A percentile compares a stretch with the other conserved stretches of the same genome.
These are phyloP conservation scores for Perizoma affinitatum DNA, from an alignment of 2,888 invertebrate species.

Conservation along the genomic window DNA sequence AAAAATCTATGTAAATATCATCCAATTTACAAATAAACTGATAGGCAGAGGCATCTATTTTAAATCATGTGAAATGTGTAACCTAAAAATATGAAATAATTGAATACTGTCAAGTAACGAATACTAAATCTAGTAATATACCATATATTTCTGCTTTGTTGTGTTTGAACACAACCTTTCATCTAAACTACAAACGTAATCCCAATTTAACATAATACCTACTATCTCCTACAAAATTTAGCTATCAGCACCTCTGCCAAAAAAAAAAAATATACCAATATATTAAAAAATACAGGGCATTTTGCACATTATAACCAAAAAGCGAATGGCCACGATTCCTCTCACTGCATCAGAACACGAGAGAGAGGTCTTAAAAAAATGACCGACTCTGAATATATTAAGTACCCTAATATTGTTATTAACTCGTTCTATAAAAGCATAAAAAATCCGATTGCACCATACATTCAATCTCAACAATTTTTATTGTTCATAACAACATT, in stretches of 20 bases:
- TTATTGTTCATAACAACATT: constrained; percentile 33
- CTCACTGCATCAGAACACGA: constrained; percentile 36
- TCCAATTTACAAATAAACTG: constrained; percentile 38
- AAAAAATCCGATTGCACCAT: constrained; percentile 47
- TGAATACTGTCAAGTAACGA: constrained; percentile 67
- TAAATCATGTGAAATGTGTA: too few relatives aligned
- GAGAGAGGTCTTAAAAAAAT: constrained; percentile 30
- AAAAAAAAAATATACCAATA: constrained; percentile 43
- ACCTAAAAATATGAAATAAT: constrained; percentile 38
- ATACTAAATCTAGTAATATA: constrained; percentile 65
- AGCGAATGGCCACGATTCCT: constrained; percentile 66
- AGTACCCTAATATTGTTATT: constrained; percentile 28
- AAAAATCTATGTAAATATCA: constrained; percentile 41
- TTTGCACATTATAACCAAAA: constrained; percentile 51
- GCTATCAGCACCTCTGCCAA: constrained; percentile 63
- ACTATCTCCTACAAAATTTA: constrained; percentile 7
- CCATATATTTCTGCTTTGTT: constrained; percentile 68
- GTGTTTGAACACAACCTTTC: constrained; percentile 66
- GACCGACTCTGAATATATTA: constrained; percentile 39
- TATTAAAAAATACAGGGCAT: constrained; percentile 38
- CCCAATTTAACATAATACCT: constrained; percentile 3
- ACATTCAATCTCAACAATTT: constrained; percentile 58
- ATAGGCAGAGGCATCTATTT: constrained; percentile 59
- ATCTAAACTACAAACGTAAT: constrained; percentile 38
- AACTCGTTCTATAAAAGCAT: constrained; percentile 33